Base-by-base conservation (phyloP, 2,888 invertebrate species). In the Steinernema scapterisci region DNA sequence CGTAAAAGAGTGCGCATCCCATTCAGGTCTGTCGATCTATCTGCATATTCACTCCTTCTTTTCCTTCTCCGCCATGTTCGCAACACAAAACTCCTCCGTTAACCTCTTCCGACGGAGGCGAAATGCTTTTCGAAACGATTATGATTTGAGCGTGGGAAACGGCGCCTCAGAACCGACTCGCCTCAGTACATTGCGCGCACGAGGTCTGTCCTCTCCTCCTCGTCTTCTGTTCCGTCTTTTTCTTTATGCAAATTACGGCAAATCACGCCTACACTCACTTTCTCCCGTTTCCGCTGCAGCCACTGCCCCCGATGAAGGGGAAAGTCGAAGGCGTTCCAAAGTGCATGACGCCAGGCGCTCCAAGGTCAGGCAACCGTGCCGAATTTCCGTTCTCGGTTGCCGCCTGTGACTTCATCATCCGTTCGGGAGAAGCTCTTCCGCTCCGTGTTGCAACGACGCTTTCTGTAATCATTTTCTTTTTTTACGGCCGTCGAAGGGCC, bases 321-420 rank as follows among this genome's bases (percentile, higher is more conserved):
- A 31, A 63, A 63, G 27, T 11, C 25, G 25, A 21, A 25, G 63
- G 54, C 63, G 16, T 16, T 25, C 31, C 27, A 63, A 63, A 63
- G 63, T 63, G 63, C 63, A 13, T 63, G 3, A 38, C 38, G 38
- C 38, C 38, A 3, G 38, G 38, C 38, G 38, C 38, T 38, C 38
- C 31, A 63, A 63, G 63, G 38, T 63, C 63, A 31, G 63, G 16
- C 63, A 63, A 63, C 63, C 63, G 63, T 63, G 63, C 63, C 63
- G 38, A 52, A 52, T 52, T 52, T 52, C 52, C 52, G 52, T 21
- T 52, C n/a, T 25, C 13, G 27, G 63, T 63, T 7, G 63, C 63
- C 19, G 31, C 31, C 31, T 31, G 63, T 63, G 63, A 38, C 38
- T 38, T 9, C 63, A 25, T 63, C 31, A 9, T 13, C 25, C 31